Base-by-base conservation (phyloP, 2,797 vertebrate genomes). In the Toxotes lorentzi region DNA sequence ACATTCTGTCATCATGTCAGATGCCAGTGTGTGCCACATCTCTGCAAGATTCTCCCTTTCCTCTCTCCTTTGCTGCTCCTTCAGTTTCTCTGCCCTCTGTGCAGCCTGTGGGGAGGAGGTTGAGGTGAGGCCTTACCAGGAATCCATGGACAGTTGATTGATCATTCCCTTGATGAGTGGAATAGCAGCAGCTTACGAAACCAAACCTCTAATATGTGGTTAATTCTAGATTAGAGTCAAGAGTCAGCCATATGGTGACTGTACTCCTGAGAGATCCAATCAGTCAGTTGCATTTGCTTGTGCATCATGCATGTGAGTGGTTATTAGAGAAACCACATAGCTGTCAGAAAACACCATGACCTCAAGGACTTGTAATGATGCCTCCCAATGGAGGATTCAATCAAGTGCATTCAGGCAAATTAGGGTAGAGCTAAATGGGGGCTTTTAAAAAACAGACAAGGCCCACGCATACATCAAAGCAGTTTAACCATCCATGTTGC, bases 1-100 rank as follows among this genome's bases (percentile, higher is more conserved):
- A 35, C 88, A 51, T 82, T 96, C 95, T 7, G 94, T 96, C 92
- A 96, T 89, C 79, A 96, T 89, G 90, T 96, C 92, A 24, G 95
- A 96, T 51, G 92, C 94, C 90, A 92, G 34, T 27, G 83, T 92
- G 83, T 94, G 89, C 79, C 34, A 62, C 4, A 95, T 65, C 78
- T 96, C 95, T 1, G 87, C 84, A 40, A 90, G 66, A 51, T 88
- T 87, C 82, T 92, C 81, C 27, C 71, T 90, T 24, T 93, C 90
- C 57, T 92, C 93, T 70, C 63, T 83, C 73, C 76, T 81, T 2
- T 16, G 84, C 62, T 93, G 89, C 79, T 91, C 83, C 63, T 83
- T 82, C 68, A 84, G 82, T 51, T 59, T 85, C 68, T 93, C 88
- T 13, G 64, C 83, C 24, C 30, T 87, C 71, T 95, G 92, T 13